Evolutionary conservation across 1,140 invertebrate species (phyloP), one percentile per base, ranked within the genome.

Genomic region (Radopholus similis): DNA sequence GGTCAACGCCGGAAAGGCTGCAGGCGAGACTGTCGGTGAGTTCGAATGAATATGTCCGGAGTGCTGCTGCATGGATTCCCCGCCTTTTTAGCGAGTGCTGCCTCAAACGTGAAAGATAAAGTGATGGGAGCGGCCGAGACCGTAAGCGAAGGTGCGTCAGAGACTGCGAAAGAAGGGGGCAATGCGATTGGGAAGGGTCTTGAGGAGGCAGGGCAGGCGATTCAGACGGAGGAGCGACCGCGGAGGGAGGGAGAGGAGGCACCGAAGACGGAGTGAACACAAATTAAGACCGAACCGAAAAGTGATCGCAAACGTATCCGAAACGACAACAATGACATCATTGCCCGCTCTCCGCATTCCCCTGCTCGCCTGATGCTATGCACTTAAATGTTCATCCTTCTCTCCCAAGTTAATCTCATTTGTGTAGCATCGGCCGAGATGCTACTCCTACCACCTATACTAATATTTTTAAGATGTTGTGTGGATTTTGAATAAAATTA

Each of bases 21-120:
- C 40, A 26, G 59, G 38, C 8, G 59, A 62, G 8, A 62, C 59
- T 30, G 64, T 66, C 51, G 64, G 64, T 66, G n/a, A 62, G 64
- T 13, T 37, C n/a, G n/a, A n/a, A n/a, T n/a, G n/a, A n/a, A n/a
- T n/a, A n/a, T n/a, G n/a, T n/a, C n/a, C n/a, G n/a, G n/a, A n/a
- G n/a, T 59, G n/a, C 9, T 21, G 11, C 38, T 23, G 47, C n/a
- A 58, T 44, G 38, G 18, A 11, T 30, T 58, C 51, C 21, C 0
- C 26, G n/a, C 15, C 21, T 51, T 34, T 59, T 64, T 38, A 66
- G 64, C 42, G 28, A 64, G 37, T 11, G 64, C 56, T 15, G 64
- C 64, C 5, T 58, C 64, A 13, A 66, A 47, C 30, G 34, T 66
- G 4, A 66, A 66, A 44, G 64, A 66, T 21, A 62, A 62, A 13